phyloP scores from a whole-genome alignment of 2,797 vertebrate genomes.

The Notolabrus celidotus region DNA sequence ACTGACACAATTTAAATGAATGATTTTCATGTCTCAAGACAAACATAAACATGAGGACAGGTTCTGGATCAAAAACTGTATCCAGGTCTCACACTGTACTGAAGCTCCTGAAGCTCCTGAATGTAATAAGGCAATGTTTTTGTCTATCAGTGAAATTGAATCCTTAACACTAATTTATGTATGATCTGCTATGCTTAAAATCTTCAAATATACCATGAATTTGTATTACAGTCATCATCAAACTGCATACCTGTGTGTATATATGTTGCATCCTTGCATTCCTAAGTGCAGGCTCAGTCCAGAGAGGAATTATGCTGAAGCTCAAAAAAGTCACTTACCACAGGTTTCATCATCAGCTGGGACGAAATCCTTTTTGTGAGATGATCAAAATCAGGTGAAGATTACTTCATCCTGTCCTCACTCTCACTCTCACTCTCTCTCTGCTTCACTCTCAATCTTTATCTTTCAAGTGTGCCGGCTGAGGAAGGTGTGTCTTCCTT shows the following conservation, averaged over 20 bases:
- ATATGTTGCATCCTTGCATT: neutral
- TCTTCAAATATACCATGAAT: too few species aligned
- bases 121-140: too few species aligned
- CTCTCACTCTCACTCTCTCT: slow-evolving; percentile 17
- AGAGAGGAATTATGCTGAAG: slow-evolving; percentile 3
- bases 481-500: slow-evolving; percentile 35
- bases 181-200: too few species aligned
- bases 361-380: slow-evolving; percentile 10
- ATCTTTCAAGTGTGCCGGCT: slow-evolving; percentile 20
- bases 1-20: neutral
- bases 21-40: neutral
- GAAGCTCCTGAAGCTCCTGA: too few species aligned
- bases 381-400: too few species aligned
- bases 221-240: too few species aligned
- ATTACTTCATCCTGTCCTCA: neutral
- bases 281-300: neutral
- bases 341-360: slow-evolving; percentile 17
- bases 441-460: slow-evolving; percentile 8
- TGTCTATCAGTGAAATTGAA: too few species aligned
- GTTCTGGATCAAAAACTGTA: too few species aligned
- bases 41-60: too few species aligned
- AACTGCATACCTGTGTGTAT: neutral
- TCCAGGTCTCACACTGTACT: too few species aligned
- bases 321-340: slow-evolving; percentile 55
- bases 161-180: too few species aligned